phyloP scores from a whole-genome alignment of 2,113 vertebrate species.

The Trogon surrucura region DNA sequence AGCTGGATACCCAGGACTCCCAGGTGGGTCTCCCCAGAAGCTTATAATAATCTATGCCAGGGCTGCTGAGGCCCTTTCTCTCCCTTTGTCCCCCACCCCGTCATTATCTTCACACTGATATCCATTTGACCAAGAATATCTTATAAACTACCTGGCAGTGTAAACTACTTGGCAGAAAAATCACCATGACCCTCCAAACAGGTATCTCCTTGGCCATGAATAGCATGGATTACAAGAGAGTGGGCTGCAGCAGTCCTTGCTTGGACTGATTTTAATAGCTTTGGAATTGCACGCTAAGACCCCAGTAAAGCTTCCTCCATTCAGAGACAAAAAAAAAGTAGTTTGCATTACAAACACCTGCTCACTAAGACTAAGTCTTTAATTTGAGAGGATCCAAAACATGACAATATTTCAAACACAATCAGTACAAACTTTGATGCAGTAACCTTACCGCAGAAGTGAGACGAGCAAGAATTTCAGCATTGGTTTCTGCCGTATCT shows the following conservation, averaged over 20 bases:
- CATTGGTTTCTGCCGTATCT: slow-evolving; percentile 86
- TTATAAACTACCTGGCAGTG: background rate
- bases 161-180: background rate
- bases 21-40: background rate
- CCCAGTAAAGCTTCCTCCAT: background rate
- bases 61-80: background rate
- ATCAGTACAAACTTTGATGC: slow-evolving; percentile 23
- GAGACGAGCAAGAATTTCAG: slow-evolving; percentile 92
- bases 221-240: background rate
- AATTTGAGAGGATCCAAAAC: slow-evolving; percentile 24
- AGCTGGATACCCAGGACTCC: background rate
- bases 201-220: background rate
- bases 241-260: background rate
- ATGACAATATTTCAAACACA: slow-evolving; percentile 5
- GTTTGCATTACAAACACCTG: background rate
- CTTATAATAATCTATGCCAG: background rate
- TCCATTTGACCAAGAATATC: background rate
- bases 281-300: background rate
- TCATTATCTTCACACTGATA: background rate
- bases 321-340: background rate
- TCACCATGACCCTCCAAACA: background rate
- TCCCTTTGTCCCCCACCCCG: background rate
- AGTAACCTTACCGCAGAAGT: slow-evolving; percentile 87
- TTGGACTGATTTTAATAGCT: background rate
- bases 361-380: background rate